Percentiles rank a stretch among this genome's conserved stretches.
phyloP scores from a whole-genome alignment of 2,113 vertebrate species.

The Pipra filicauda region DNA sequence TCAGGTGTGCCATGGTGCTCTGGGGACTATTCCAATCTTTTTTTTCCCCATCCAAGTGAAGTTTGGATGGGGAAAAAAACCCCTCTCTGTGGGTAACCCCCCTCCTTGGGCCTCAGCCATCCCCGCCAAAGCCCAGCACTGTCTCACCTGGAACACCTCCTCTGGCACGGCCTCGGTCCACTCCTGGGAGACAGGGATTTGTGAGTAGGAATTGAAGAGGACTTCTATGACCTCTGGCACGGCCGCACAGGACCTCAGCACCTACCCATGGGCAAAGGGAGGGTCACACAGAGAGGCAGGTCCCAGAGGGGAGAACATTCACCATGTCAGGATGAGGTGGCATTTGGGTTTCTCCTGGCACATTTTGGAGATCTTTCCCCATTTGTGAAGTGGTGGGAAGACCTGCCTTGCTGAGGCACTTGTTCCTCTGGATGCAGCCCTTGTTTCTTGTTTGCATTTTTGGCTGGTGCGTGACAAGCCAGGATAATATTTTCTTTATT shows the following conservation, averaged over 20 bases:
- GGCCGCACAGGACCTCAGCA: constrained; percentile 62
- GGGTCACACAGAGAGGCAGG: neutral
- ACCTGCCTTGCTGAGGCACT: neutral
- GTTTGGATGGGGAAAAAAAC: neutral
- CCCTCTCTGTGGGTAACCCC: neutral
- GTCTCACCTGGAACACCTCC: constrained; percentile 67
- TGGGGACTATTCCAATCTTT: neutral
- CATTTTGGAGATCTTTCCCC: neutral
- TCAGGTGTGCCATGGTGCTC: rapidly evolving
- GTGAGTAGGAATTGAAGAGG: constrained; percentile 75
- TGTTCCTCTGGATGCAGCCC: neutral
- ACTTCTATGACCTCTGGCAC: constrained; percentile 67
- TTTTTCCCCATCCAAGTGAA: neutral
- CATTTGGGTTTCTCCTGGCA: rapidly evolving
- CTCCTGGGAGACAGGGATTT: constrained; percentile 58
- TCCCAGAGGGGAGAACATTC: neutral
- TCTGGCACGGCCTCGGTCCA: constrained; percentile 63
- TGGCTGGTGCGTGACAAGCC: neutral
- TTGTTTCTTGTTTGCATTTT: neutral
- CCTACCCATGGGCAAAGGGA: neutral
- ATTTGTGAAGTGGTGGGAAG: neutral
- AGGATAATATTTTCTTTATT: neutral
- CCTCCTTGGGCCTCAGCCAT: rapidly evolving
- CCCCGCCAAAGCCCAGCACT: rapidly evolving
- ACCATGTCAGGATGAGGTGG: rapidly evolving